phyloP scores from a whole-genome alignment of 2,113 vertebrate species.

The Haemorhous mexicanus region DNA sequence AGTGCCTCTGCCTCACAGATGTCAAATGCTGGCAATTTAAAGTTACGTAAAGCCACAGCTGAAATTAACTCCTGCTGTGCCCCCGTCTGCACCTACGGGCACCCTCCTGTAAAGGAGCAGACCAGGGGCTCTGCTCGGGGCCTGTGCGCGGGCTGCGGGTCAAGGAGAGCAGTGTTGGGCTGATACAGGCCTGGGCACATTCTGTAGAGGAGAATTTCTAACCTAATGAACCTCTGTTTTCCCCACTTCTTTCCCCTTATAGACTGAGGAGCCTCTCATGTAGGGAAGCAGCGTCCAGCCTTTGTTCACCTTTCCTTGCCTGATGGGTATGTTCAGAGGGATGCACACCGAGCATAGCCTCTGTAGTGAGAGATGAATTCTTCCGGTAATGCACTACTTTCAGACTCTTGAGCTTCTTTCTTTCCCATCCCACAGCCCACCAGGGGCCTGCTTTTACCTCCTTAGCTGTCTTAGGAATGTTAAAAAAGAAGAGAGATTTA shows the following conservation, averaged over 20 bases:
- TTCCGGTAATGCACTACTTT: neutral
- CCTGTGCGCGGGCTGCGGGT: accelerated
- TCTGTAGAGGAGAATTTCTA: neutral
- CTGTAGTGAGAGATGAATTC: neutral
- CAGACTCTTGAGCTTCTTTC: neutral
- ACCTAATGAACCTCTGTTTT: neutral
- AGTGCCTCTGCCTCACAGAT: neutral
- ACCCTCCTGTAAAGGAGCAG: neutral
- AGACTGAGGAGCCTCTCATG: neutral
- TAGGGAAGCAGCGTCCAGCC: neutral
- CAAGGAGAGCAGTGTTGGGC: neutral
- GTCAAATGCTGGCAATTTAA: neutral
- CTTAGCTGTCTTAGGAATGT: neutral
- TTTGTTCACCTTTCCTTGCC: neutral
- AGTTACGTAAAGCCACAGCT: neutral
- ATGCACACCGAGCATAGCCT: neutral
- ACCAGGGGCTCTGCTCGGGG: accelerated
- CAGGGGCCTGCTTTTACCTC: neutral
- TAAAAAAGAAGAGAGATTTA: neutral
- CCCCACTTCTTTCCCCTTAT: neutral
- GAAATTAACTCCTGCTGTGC: neutral
- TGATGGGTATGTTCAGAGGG: neutral
- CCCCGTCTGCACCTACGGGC: neutral
- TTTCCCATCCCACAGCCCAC: neutral
- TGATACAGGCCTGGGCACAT: neutral